These are phyloP conservation scores for Macroteleia sp. DNA, from an alignment of 2,888 invertebrate genomes.

Conservation along the genomic window DNA sequence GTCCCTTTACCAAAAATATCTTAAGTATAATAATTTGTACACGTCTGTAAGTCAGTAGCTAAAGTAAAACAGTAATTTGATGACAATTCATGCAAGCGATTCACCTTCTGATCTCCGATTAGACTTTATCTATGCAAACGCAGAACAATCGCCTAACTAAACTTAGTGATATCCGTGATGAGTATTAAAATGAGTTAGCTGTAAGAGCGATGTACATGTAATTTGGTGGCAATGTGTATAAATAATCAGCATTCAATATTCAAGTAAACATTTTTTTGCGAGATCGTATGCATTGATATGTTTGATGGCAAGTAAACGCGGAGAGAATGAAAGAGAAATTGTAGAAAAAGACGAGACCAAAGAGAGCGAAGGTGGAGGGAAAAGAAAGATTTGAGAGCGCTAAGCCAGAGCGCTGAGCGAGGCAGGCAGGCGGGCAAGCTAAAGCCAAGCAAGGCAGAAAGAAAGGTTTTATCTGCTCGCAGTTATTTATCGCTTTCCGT, in stretches of 20 bases:
- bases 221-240: conserved; percentile 22
- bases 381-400: conserved; percentile 64
- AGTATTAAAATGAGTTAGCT: no score
- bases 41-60: no score
- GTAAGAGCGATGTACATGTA: no score
- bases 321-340: conserved; percentile 57
- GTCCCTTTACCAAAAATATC: no score
- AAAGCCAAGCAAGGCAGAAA: conserved; percentile 76
- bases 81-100: no score
- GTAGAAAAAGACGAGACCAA: conserved; percentile 49
- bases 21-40: no score
- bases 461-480: conserved; percentile 83
- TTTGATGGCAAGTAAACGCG: conserved; percentile 46
- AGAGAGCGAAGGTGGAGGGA: conserved; percentile 39
- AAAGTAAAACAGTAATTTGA: no score
- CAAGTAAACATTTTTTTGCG: conserved; percentile 33
- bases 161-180: no score
- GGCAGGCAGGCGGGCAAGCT: conserved; percentile 60
- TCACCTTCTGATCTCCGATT: no score
- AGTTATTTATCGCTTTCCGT: conserved; percentile 84
- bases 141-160: no score
- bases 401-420: conserved; percentile 54
- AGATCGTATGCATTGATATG: conserved; percentile 48
- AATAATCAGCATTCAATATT: conserved; percentile 13
- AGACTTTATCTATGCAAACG: no score